A percentile compares a stretch with the other conserved stretches of the same genome.
Conservation (phyloP, 2,888 invertebrate genomes). For the Drosophila algonquin region DNA sequence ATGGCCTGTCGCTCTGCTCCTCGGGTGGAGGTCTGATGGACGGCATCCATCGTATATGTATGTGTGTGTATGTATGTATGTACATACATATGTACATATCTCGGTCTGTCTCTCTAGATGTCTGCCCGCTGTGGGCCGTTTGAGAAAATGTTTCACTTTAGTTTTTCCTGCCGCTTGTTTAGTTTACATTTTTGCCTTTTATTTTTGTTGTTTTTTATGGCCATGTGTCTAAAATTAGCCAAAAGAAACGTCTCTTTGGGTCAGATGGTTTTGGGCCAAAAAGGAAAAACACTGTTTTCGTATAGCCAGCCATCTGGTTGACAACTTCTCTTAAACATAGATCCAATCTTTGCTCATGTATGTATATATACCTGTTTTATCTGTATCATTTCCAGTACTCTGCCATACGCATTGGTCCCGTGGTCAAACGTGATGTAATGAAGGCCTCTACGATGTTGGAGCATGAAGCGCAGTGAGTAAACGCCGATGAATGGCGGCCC, state of each 20-base stretch:
- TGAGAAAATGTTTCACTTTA: constrained; percentile 38
- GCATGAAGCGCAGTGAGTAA: constrained; percentile 95
- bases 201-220: constrained; percentile 37
- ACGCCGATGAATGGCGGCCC: not conserved
- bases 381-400: constrained; percentile 90
- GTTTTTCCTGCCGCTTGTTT: constrained; percentile 32
- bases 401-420: constrained; percentile 99
- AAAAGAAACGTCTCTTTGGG: constrained; percentile 47
- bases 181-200: constrained; percentile 33
- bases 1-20: not conserved
- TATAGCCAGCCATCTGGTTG: constrained; percentile 27
- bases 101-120: constrained; percentile 23
- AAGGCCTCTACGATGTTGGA: constrained; percentile 99
- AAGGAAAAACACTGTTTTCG: constrained; percentile 14
- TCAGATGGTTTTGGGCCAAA: constrained; percentile 37
- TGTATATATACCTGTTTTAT: not conserved
- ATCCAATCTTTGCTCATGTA: not conserved
- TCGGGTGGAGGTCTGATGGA: not conserved
- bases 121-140: constrained; percentile 26
- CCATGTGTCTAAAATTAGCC: constrained; percentile 42
- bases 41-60: too few relatives aligned
- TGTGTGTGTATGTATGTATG: too few relatives aligned
- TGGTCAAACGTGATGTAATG: constrained; percentile 99
- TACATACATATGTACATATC: not conserved
- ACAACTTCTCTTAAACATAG: constrained; percentile 11